A percentile compares a stretch with the other conserved stretches of the same genome.
Conservation (phyloP, 1,140 invertebrate species). For the Ladona fulva region DNA sequence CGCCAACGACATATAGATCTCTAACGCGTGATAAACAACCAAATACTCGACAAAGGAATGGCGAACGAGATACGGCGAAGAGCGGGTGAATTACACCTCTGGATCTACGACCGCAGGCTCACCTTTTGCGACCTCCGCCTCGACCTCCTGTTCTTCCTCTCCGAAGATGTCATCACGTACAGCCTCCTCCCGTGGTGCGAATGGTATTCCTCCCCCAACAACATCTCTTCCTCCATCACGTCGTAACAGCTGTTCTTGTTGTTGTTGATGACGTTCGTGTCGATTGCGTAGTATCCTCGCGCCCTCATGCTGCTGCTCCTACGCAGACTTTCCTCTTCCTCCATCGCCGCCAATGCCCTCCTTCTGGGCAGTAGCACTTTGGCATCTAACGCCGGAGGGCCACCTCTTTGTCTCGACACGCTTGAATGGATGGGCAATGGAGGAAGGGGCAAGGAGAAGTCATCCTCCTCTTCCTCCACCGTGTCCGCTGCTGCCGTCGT, state of each 20-base stretch:
- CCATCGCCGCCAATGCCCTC: not conserved
- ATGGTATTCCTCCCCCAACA: not conserved
- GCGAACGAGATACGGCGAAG: no score
- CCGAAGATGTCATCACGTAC: not conserved
- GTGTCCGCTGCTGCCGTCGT: not conserved
- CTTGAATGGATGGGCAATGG: not conserved
- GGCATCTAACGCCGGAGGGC: not conserved
- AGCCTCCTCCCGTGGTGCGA: not conserved
- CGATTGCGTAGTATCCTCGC: not conserved
- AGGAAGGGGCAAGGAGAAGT: not conserved
- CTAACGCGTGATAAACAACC: no score
- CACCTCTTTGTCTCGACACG: not conserved
- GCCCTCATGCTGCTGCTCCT: not conserved
- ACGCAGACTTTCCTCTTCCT: not conserved
- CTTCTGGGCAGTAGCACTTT: not conserved
- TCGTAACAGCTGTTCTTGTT: slow-evolving; percentile 5
- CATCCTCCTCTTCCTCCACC: not conserved
- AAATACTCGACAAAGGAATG: no score
- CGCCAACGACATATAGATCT: no score
- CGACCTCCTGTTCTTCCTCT: not conserved
- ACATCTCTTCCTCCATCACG: not conserved
- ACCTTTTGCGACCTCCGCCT: not conserved
- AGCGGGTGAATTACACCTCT: no score
- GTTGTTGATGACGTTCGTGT: not conserved
- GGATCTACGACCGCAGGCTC: not conserved